phyloP scores from a whole-genome alignment of 2,797 vertebrate species.

The Taeniopygia guttata region DNA sequence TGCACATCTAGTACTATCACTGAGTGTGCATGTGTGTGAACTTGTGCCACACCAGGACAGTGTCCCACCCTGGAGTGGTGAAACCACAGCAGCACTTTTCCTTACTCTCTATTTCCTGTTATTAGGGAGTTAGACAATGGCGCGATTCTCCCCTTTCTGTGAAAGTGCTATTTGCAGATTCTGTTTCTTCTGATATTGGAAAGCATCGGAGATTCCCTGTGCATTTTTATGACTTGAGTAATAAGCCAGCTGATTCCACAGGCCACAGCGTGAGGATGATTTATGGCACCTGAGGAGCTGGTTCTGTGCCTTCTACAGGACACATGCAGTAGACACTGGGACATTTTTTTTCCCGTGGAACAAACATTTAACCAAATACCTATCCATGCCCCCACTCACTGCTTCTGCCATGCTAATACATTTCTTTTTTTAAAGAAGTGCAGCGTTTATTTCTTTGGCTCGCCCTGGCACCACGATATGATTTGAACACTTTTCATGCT shows the following conservation, averaged over 20 bases:
- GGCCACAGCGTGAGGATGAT: background rate
- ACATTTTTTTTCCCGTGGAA: background rate
- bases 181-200: background rate
- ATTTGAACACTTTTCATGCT: background rate
- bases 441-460: background rate
- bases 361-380: background rate
- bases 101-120: background rate
- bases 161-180: background rate
- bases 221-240: background rate
- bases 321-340: rapidly evolving
- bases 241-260: background rate
- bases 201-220: background rate
- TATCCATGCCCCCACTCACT: rapidly evolving
- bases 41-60: rapidly evolving
- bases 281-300: background rate
- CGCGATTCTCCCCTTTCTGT: background rate
- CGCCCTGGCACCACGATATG: background rate
- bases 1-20: rapidly evolving
- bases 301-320: background rate
- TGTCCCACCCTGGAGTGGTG: background rate
- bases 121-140: background rate
- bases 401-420: background rate
- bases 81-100: background rate
- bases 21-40: rapidly evolving
- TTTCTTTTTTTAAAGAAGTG: background rate